phyloP scores from a whole-genome alignment of 2,113 vertebrate species.

The Sclerurus mexicanus region DNA sequence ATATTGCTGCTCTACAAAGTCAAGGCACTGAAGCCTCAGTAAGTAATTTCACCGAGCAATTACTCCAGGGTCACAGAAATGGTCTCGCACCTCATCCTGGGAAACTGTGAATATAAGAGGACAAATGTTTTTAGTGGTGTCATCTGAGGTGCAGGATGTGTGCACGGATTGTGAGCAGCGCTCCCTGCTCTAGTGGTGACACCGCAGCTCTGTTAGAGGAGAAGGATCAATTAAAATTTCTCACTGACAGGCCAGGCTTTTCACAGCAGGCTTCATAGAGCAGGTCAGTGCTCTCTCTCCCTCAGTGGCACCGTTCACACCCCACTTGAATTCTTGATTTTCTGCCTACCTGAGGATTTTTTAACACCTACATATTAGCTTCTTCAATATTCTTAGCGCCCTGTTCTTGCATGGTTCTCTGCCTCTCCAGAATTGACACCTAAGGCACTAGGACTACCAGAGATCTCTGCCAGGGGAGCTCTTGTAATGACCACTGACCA shows the following conservation, averaged over 20 bases:
- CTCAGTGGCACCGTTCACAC: not conserved
- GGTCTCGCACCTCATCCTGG: not conserved
- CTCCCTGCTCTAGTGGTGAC: not conserved
- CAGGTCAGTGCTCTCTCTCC: not conserved
- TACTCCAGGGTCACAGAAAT: not conserved
- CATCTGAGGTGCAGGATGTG: not conserved
- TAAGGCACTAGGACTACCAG: not conserved
- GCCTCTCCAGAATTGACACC: not conserved
- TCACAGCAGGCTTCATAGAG: not conserved
- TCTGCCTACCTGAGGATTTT: not conserved
- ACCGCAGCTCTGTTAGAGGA: not conserved
- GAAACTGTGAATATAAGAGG: not conserved
- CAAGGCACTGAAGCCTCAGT: not conserved
- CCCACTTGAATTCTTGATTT: not conserved
- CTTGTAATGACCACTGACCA: not conserved
- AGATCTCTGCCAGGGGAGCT: not conserved
- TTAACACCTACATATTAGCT: not conserved
- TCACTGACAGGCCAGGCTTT: not conserved
- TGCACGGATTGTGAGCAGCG: not conserved
- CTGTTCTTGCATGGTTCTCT: not conserved
- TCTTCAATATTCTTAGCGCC: not conserved
- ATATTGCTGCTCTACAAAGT: not conserved
- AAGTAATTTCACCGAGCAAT: not conserved
- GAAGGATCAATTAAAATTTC: not conserved
- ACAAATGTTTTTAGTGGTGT: not conserved